A percentile compares a stretch with the other conserved stretches of the same genome.
Evolutionary conservation across 2,888 invertebrate genomes (phyloP).

Genomic region (Hemistola chrysoprasaria): DNA sequence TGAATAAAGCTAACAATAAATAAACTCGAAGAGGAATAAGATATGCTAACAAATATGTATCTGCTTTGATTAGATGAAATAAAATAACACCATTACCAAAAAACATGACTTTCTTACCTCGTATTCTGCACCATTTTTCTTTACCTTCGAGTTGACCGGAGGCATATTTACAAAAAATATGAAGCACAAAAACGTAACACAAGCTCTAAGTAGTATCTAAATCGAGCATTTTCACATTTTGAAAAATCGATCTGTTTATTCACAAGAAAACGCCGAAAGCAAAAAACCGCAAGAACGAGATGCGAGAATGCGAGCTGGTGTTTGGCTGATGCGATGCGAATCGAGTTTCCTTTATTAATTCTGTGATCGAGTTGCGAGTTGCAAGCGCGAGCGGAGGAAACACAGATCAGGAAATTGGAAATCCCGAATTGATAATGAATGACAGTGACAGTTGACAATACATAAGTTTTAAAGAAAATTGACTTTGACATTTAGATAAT

Average conservation of each 20-base stretch:
- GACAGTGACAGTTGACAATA: background rate
- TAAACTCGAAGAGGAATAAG: too few relatives aligned
- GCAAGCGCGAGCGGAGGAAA: too few relatives aligned
- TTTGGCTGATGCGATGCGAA: slow-evolving; percentile 1
- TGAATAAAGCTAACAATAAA: too few relatives aligned
- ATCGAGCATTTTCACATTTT: slow-evolving; percentile 38
- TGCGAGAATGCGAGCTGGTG: too few relatives aligned
- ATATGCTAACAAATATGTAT: too few relatives aligned
- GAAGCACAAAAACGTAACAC: slow-evolving; percentile 10
- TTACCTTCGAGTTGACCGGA: slow-evolving; percentile 72
- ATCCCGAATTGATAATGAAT: background rate
- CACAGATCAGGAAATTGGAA: too few relatives aligned
- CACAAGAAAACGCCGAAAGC: slow-evolving; percentile 45
- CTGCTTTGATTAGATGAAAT: background rate
- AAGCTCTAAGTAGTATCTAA: background rate
- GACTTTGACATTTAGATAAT: too few relatives aligned
- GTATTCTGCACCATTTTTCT: slow-evolving; percentile 74
- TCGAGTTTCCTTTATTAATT: too few relatives aligned
- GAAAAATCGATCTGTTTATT: slow-evolving; percentile 39
- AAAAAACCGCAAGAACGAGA: slow-evolving; percentile 27
- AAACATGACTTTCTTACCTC: slow-evolving; percentile 60
- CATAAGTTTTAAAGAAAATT: too few relatives aligned
- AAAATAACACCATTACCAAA: slow-evolving; percentile 6
- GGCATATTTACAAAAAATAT: slow-evolving; percentile 56
- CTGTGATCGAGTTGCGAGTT: too few relatives aligned